Percentiles rank a stretch among this genome's conserved stretches.
Evolutionary conservation across 2,113 vertebrate species (phyloP).

Genomic region (Syngnathus scovelli): DNA sequence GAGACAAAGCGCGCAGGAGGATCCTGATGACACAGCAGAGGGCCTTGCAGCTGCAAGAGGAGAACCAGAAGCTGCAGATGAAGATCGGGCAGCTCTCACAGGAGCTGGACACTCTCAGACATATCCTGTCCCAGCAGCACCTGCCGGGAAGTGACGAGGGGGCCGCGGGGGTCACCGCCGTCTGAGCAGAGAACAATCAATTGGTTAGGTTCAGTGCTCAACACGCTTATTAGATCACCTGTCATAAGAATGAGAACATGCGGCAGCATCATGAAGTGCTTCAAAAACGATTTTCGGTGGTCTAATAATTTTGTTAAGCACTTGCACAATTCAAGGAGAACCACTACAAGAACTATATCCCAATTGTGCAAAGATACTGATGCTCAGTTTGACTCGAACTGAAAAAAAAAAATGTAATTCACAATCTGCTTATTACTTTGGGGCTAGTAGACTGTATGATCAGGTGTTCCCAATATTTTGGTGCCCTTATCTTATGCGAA

Average conservation of each 20-base stretch:
- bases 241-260: background rate
- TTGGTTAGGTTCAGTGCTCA: background rate
- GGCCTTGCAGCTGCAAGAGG: constrained; percentile 81
- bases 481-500: background rate
- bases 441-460: background rate
- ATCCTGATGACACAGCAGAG: constrained; percentile 83
- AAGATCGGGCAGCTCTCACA: constrained; percentile 81
- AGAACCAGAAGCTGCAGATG: constrained; percentile 81
- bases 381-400: background rate
- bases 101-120: constrained; percentile 82
- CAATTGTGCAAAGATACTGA: background rate
- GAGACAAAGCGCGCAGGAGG: constrained; percentile 84
- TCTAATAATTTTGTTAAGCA: background rate
- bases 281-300: background rate
- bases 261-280: too few relatives aligned
- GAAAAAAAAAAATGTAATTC: too few relatives aligned
- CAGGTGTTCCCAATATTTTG: background rate
- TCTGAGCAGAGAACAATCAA: constrained; percentile 25
- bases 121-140: constrained; percentile 82
- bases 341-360: background rate
- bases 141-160: constrained; percentile 49
- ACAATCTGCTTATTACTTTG: background rate
- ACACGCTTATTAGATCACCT: background rate
- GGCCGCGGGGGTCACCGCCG: constrained; percentile 18
- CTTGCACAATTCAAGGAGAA: background rate